Conservation (phyloP, 2,113 vertebrate genomes). For the Eulemur rufifrons region DNA sequence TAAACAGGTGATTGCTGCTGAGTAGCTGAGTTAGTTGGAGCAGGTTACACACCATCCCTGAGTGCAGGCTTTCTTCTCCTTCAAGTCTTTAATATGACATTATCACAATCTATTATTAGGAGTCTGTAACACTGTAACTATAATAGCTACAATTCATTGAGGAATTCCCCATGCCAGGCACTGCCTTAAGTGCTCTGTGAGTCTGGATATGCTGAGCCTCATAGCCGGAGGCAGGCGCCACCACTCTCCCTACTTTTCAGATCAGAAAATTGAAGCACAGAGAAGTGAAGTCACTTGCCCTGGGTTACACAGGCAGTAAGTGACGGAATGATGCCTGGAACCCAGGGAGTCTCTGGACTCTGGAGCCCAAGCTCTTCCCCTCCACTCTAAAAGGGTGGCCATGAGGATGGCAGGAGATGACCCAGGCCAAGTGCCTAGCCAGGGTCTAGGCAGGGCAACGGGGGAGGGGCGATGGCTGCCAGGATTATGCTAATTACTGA, state of each 20-base stretch:
- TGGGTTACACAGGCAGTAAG: not conserved
- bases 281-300: no score
- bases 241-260: not conserved
- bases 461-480: accelerated
- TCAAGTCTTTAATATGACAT: not conserved
- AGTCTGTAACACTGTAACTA: not conserved
- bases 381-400: accelerated
- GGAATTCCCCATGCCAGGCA: accelerated
- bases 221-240: accelerated
- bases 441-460: not conserved
- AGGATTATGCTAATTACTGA: accelerated
- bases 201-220: accelerated
- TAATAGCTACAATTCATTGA: accelerated
- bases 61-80: not conserved
- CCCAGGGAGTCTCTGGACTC: not conserved
- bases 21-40: accelerated
- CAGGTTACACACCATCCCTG: accelerated
- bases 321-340: not conserved
- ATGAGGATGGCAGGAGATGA: not conserved
- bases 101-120: not conserved
- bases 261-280: not conserved
- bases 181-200: accelerated
- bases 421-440: accelerated
- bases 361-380: not conserved
- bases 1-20: accelerated